Percentiles rank a stretch among this genome's conserved stretches.
phyloP scores from a whole-genome alignment of 2,888 invertebrate species.

The Amorpha juglandis region DNA sequence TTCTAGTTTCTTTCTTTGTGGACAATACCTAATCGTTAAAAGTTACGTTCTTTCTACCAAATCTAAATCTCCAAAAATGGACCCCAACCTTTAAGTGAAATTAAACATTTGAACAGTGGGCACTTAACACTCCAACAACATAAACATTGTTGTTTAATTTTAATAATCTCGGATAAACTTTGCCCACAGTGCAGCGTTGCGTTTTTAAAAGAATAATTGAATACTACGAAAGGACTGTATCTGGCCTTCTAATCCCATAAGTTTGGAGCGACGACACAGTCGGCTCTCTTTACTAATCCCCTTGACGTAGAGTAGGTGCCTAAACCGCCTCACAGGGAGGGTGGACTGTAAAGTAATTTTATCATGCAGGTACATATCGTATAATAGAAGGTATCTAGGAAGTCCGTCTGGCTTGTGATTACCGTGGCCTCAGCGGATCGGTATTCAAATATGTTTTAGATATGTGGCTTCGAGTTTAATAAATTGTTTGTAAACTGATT shows the following conservation, averaged over 20 bases:
- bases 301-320: conserved; percentile 54
- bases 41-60: too few relatives aligned
- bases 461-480: too few relatives aligned
- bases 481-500: too few relatives aligned
- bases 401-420: not conserved
- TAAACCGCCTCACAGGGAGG: not conserved
- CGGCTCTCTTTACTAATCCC: conserved; percentile 51
- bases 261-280: conserved; percentile 49
- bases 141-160: conserved; percentile 8
- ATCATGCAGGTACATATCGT: not conserved
- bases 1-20: too few relatives aligned
- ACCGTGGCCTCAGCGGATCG: not conserved
- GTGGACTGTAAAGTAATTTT: not conserved
- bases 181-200: conserved; percentile 35
- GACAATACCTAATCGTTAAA: too few relatives aligned
- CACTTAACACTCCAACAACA: not conserved
- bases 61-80: too few relatives aligned
- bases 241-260: conserved; percentile 55
- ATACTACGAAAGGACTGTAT: conserved; percentile 47
- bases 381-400: not conserved
- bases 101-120: not conserved
- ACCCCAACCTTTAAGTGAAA: too few relatives aligned
- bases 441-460: not conserved
- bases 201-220: conserved; percentile 53
- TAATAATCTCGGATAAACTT: conserved; percentile 4